Evolutionary conservation across 1,140 invertebrate species (phyloP).

Genomic region (Contarinia nasturtii): DNA sequence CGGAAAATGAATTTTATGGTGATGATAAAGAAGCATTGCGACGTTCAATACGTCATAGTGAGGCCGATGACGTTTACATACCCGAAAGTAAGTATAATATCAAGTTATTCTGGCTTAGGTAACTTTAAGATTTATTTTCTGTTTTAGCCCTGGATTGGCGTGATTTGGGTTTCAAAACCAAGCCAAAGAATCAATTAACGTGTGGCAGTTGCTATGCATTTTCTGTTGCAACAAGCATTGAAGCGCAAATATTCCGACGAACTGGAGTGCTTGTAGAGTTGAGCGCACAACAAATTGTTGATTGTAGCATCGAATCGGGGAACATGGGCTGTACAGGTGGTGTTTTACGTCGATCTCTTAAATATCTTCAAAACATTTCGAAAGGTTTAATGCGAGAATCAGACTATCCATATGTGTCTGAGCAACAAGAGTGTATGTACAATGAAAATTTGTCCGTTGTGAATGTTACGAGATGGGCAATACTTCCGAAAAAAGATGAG

Average conservation of each 20-base stretch:
- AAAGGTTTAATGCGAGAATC: conserved; percentile 40
- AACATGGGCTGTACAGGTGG: conserved; percentile 55
- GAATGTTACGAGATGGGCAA: conserved; percentile 45
- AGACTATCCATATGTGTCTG: conserved; percentile 44
- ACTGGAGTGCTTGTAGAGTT: conserved; percentile 25
- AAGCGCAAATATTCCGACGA: conserved; percentile 48
- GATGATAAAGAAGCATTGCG: neutral
- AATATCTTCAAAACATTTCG: conserved; percentile 38
- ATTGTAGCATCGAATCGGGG: conserved; percentile 44
- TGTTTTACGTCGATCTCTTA: conserved; percentile 44
- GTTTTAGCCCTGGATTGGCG: neutral
- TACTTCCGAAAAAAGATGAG: conserved; percentile 45
- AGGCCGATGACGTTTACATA: neutral
- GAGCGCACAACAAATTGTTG: conserved; percentile 55
- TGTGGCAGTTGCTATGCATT: conserved; percentile 65
- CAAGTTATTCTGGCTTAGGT: no score
- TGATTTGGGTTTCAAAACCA: conserved; percentile 35
- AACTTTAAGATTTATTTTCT: no score
- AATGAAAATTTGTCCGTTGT: conserved; percentile 27
- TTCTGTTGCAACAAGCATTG: conserved; percentile 40
- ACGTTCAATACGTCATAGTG: no score
- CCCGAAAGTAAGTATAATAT: no score
- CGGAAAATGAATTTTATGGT: neutral
- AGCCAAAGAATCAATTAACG: conserved; percentile 38
- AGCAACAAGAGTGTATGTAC: conserved; percentile 43